A percentile compares a stretch with the other conserved stretches of the same genome.
Evolutionary conservation across 2,797 vertebrate genomes (phyloP).

Genomic region (Poecilia velifera): DNA sequence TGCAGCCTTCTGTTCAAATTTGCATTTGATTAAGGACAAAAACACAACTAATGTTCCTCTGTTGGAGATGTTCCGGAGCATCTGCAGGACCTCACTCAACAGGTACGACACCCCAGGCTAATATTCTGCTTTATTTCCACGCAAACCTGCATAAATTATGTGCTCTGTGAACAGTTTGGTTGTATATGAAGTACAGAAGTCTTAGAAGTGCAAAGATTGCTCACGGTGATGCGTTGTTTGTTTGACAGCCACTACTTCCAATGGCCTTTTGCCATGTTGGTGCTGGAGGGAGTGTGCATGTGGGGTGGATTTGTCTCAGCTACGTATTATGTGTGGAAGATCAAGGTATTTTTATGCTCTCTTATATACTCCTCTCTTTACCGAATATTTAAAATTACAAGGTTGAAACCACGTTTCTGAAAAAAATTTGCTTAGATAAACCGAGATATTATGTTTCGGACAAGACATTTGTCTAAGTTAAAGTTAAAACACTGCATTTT

Average conservation of each 20-base stretch:
- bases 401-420: neutral
- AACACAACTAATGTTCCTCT: constrained; percentile 69
- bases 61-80: constrained; percentile 79
- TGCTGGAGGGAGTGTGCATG: constrained; percentile 81
- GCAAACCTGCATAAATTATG: neutral
- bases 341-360: constrained; percentile 56
- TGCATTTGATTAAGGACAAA: constrained; percentile 29
- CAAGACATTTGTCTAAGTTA: neutral
- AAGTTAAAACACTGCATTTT: neutral
- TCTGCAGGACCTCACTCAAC: constrained; percentile 81
- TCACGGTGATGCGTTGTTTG: constrained; percentile 15
- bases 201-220: neutral
- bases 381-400: neutral
- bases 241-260: constrained; percentile 66
- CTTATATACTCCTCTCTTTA: neutral
- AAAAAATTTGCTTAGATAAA: neutral
- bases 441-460: neutral
- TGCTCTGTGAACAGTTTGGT: neutral
- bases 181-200: no score
- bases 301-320: constrained; percentile 79
- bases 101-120: constrained; percentile 45
- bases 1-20: constrained; percentile 67
- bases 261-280: constrained; percentile 80
- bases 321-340: constrained; percentile 84
- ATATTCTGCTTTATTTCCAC: neutral